A percentile compares a stretch with the other conserved stretches of the same genome.
These are phyloP conservation scores for Acanthurus leucopareius DNA, from an alignment of 2,797 vertebrate species.

Conservation along the genomic window DNA sequence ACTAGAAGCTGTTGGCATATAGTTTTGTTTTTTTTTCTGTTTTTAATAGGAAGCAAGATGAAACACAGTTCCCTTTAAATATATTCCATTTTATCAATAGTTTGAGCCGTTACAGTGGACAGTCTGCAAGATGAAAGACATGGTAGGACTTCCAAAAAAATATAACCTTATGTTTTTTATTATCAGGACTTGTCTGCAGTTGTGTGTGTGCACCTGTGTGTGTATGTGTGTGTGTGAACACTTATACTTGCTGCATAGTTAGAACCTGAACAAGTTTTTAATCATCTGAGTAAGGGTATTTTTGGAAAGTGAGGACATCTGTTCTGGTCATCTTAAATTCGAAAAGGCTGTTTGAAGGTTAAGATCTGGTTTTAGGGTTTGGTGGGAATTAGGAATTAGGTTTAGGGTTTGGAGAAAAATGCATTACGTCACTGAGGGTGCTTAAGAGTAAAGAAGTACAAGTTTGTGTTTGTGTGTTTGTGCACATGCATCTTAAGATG, in stretches of 20 bases:
- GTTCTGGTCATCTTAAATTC: too few species aligned
- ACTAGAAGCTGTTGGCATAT: conserved; percentile 44
- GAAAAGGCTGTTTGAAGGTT: too few species aligned
- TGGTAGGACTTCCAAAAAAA: conserved; percentile 65
- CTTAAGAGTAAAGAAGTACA: too few species aligned
- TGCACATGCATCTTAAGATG: conserved; percentile 1
- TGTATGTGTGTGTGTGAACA: background rate
- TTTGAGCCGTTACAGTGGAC: conserved; percentile 54
- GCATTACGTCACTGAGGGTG: too few species aligned
- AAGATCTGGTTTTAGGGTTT: too few species aligned
- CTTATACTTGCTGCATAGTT: too few species aligned
- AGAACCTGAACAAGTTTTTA: too few species aligned
- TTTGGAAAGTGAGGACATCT: too few species aligned
- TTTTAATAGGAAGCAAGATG: conserved; percentile 48
- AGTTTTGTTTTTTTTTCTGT: conserved; percentile 12
- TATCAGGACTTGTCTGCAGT: conserved; percentile 46
- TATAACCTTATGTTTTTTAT: conserved; percentile 55
- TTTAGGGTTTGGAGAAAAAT: too few species aligned
- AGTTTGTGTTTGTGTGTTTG: conserved; percentile 9
- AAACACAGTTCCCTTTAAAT: conserved; percentile 53
- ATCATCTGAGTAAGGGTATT: too few species aligned
- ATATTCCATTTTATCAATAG: conserved; percentile 59
- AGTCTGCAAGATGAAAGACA: conserved; percentile 70
- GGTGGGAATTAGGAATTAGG: too few species aligned
- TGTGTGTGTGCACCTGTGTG: conserved; percentile 11